Conservation (phyloP, 2,797 vertebrate genomes). For the Petrocephalus sullivani region DNA sequence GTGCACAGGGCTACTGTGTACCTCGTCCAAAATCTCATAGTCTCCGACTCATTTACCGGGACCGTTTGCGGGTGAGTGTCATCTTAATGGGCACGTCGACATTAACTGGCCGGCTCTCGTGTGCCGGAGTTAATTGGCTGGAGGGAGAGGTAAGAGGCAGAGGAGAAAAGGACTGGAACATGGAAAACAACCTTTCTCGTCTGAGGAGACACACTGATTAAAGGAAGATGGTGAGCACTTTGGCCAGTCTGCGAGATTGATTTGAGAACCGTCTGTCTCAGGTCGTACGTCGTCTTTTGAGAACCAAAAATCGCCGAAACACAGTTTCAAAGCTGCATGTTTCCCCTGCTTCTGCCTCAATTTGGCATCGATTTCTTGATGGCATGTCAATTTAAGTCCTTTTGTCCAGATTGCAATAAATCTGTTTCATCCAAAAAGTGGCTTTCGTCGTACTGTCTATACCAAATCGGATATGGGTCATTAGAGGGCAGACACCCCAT, state of each 20-base stretch:
- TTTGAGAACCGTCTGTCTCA: slow-evolving; percentile 2
- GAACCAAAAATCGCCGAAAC: not conserved
- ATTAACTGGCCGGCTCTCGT: slow-evolving; percentile 55
- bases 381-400: not conserved
- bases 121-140: slow-evolving; percentile 58
- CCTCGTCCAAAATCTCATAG: slow-evolving; percentile 31
- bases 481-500: not conserved
- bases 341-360: not conserved
- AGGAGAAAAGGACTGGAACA: slow-evolving; percentile 30
- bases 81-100: slow-evolving; percentile 59
- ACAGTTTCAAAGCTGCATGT: not conserved
- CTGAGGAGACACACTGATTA: slow-evolving; percentile 30
- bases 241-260: not conserved
- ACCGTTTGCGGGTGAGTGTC: slow-evolving; percentile 58
- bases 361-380: not conserved
- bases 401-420: not conserved
- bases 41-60: slow-evolving; percentile 55
- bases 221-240: slow-evolving; percentile 17
- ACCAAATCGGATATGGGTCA: not conserved
- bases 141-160: slow-evolving; percentile 35
- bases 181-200: slow-evolving; percentile 48
- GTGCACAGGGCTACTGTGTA: not conserved
- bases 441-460: not conserved
- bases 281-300: not conserved
- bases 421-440: not conserved